Percentiles rank a stretch among this genome's conserved stretches.
Conservation (phyloP, 1,140 invertebrate species). For the Drosophila jambulina region DNA sequence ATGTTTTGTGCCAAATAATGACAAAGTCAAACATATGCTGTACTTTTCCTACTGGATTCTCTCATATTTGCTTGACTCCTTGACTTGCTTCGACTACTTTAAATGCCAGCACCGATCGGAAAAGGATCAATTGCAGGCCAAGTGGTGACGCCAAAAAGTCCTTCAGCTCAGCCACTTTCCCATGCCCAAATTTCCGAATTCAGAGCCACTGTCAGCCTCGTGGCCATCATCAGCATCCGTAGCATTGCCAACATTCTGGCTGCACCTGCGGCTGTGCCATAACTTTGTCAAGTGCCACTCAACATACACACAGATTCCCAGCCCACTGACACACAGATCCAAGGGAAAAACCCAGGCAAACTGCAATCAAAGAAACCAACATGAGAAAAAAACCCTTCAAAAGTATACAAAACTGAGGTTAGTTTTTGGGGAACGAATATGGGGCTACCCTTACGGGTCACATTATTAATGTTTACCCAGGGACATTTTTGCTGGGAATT, state of each 20-base stretch:
- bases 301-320: constrained; percentile 14
- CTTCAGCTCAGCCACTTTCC: background rate
- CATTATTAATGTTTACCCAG: background rate
- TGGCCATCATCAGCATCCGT: constrained; percentile 23
- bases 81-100: background rate
- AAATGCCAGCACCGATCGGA: background rate
- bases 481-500: no score
- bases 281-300: constrained; percentile 62
- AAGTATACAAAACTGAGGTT: background rate
- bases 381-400: background rate
- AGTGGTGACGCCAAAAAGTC: constrained; percentile 5
- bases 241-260: constrained; percentile 35
- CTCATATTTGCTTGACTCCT: no score
- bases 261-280: constrained; percentile 55
- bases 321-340: constrained; percentile 8
- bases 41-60: background rate
- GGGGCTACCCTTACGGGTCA: background rate
- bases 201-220: constrained; percentile 23
- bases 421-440: background rate
- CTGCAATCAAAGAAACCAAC: constrained; percentile 51
- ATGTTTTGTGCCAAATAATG: no score
- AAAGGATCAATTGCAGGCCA: constrained; percentile 33
- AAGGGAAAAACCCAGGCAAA: constrained; percentile 25
- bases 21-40: no score
- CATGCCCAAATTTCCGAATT: constrained; percentile 5